These are phyloP conservation scores for Hypotaenidia philippensis DNA, from an alignment of 2,797 vertebrate genomes.

Conservation along the genomic window DNA sequence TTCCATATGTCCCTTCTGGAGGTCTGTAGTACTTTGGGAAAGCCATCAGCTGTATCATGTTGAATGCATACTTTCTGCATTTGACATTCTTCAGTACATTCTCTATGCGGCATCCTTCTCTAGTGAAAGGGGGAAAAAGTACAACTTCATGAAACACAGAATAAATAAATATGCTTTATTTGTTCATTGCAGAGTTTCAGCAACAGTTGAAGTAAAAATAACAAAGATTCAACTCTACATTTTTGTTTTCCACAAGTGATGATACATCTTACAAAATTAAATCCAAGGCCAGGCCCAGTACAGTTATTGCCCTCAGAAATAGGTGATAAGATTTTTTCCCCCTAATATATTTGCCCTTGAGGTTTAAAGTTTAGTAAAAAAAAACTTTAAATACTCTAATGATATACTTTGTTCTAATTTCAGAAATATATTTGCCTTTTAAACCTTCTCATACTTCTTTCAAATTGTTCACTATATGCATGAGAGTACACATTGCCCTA, in stretches of 20 bases:
- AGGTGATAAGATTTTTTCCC: slow-evolving; percentile 60
- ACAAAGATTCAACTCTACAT: slow-evolving; percentile 87
- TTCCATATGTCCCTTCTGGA: slow-evolving; percentile 97
- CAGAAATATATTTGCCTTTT: slow-evolving; percentile 83
- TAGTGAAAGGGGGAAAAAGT: slow-evolving; percentile 85
- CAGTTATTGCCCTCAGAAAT: slow-evolving; percentile 85
- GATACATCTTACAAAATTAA: slow-evolving; percentile 91
- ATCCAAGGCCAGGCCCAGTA: slow-evolving; percentile 87
- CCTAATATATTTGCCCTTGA: slow-evolving; percentile 69
- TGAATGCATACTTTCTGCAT: slow-evolving; percentile 99
- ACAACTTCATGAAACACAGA: slow-evolving; percentile 87
- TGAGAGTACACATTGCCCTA: slow-evolving; percentile 73
- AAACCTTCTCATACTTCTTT: slow-evolving; percentile 62
- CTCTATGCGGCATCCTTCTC: slow-evolving; percentile 99
- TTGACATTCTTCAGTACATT: slow-evolving; percentile 99
- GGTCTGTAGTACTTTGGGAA: slow-evolving; percentile 98
- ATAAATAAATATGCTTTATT: slow-evolving; percentile 89
- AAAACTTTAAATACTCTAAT: slow-evolving; percentile 74
- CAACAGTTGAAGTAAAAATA: slow-evolving; percentile 88
- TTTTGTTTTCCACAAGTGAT: slow-evolving; percentile 84
- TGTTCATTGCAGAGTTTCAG: slow-evolving; percentile 86
- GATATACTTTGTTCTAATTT: slow-evolving; percentile 72
- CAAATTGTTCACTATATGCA: slow-evolving; percentile 69
- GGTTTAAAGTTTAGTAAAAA: slow-evolving; percentile 71
- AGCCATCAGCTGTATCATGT: slow-evolving; percentile 98